Base-by-base conservation (phyloP, 2,113 vertebrate genomes). In the Hipposideros armiger region DNA sequence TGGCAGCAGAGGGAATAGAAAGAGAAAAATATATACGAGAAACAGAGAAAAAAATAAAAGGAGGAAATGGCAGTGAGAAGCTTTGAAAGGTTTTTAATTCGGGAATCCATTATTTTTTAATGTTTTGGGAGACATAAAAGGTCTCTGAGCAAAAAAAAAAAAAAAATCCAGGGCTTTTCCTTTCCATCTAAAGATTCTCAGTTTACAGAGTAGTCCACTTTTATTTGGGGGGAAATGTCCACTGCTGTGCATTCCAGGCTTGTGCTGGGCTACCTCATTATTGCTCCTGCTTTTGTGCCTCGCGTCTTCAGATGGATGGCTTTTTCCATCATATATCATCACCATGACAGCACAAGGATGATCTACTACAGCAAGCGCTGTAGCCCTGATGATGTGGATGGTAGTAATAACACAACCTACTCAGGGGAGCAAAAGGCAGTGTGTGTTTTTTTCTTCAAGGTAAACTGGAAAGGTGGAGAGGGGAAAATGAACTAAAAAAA, bases 291-390 rank as follows among this genome's bases (percentile, higher is more conserved):
- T 96, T 98, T 93, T 97, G 96, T 89, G 97, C 88, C 45, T 50
- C 0, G 24, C 1, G 2, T 93, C 93, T 95, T 92, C 98, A 97
- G 97, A 98, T 87, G 95, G 97, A 97, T 98, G 97, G 91, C 91
- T 97, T 97, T 98, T 98, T 97, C 96, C 90, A 93, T 97, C 98
- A 89, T 98, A 66, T 92, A 97, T 98, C 98, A 97, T 36, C 32
- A 77, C 90, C 42, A 28, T 95, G 98, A 98, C 98, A 98, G 98
- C 97, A 64, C 91, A 87, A 96, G 93, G 96, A 97, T 98, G 98
- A 98, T 98, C 97, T 98, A 97, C 97, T 96, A 88, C 97, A 86
- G 80, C 0, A 13, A 93, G 95, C 0, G 0, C 96, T n/a, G 80
- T 54, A 97, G 78, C 94, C 96, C 98, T 96, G 97, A 98, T 96